These are phyloP conservation scores for Turritopsis rubra DNA, from an alignment of 30 jellyfish, hydroid and myxozoan species.

Conservation along the genomic window DNA sequence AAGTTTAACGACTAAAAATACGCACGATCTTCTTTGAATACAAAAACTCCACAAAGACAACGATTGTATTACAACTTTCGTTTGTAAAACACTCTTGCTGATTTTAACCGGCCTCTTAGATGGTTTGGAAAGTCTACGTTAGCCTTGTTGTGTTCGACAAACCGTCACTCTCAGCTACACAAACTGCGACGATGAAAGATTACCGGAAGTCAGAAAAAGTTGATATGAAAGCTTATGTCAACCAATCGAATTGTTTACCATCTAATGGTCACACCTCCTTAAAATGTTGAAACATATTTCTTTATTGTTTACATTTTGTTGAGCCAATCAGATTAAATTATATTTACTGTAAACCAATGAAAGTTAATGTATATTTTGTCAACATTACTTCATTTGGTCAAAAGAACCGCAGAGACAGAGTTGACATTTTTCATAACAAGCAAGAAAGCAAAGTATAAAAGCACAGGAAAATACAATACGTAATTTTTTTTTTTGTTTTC, in stretches of 20 bases:
- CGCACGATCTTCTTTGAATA: neutral
- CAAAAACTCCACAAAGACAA: neutral
- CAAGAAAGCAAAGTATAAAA: neutral
- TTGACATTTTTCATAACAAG: neutral
- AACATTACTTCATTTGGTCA: neutral
- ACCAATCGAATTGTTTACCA: neutral
- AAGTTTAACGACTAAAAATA: neutral
- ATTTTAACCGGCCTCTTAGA: neutral
- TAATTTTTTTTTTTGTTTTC: neutral
- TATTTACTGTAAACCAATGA: neutral
- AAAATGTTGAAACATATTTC: neutral
- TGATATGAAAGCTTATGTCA: neutral
- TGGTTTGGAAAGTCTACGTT: neutral
- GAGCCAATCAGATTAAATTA: neutral
- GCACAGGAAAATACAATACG: neutral
- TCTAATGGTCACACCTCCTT: neutral
- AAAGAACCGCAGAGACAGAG: neutral
- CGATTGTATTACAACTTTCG: neutral
- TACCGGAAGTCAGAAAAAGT: neutral
- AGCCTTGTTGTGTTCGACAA: neutral
- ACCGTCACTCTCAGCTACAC: neutral
- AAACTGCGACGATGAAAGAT: neutral
- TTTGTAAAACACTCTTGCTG: neutral
- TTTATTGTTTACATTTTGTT: neutral
- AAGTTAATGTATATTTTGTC: neutral